Base-by-base conservation (phyloP, 2,797 vertebrate genomes). In the Hemitrygon akajei region DNA sequence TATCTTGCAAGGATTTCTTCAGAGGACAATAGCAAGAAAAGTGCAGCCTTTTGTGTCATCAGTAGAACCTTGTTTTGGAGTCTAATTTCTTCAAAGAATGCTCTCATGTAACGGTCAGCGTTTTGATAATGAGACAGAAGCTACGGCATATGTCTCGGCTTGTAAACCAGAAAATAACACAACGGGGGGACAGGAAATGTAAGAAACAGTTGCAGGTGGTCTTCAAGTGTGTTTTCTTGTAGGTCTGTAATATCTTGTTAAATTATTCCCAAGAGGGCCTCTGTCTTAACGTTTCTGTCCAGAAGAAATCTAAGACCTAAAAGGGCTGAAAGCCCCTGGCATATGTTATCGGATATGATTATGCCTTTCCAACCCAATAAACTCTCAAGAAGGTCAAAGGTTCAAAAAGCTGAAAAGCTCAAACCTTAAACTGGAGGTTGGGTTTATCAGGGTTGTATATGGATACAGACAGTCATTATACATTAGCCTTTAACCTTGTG, bases 341-440 rank as follows among this genome's bases (percentile, higher is more conserved):
- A 56, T 76, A 93, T 75, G 91, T 75, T 76, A 93, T 93, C 2
- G 11, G 69, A 92, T 92, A 92, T 92, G 34, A 75, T 92, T 73
- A 75, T 92, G 91, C 66, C 91, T 92, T 92, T 73, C 91, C 69
- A 93, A 71, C 40, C 91, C 91, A 93, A 93, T 76, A 93, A 93
- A 93, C 25, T 76, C 91, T 56, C 40, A 56, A 76, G 89, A 71
- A 91, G 69, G 91, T 58, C 91, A 93, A 93, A 93, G 91, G 91
- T 93, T 93, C 69, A 76, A 20, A 93, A 47, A 75, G 37, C 91
- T 56, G 91, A 76, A 93, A 93, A n/a, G 40, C 71, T 93, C 71
- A n/a, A n/a, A 14, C 91, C 91, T 71, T 93, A 56, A 93, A 93
- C 71, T n/a, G 25, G 71, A 75, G 71, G 73, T 27, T 93, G 22